phyloP scores from a whole-genome alignment of 2,113 vertebrate species.

The Panthera tigris region DNA sequence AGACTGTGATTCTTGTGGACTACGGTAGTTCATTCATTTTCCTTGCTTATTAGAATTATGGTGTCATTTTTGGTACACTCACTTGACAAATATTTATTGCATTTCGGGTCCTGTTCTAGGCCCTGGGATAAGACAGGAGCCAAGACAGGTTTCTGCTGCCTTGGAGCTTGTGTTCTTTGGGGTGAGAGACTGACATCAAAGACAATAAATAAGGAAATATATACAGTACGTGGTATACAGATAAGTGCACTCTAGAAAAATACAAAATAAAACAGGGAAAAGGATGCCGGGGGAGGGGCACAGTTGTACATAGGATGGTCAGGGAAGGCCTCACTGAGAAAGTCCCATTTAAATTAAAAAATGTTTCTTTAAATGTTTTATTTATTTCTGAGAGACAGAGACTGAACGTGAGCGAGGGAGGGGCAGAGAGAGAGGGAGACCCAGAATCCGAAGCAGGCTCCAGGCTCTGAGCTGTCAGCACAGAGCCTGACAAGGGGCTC shows the following conservation, averaged over 20 bases:
- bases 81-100: neutral
- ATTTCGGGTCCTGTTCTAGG: neutral
- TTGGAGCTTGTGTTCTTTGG: neutral
- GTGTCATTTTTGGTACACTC: neutral
- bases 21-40: neutral
- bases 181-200: neutral
- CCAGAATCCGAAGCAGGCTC: no score
- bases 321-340: neutral
- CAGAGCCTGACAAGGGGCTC: no score
- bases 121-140: neutral
- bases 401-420: no score
- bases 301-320: accelerated
- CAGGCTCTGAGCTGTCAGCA: no score
- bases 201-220: neutral
- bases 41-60: neutral
- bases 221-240: accelerated
- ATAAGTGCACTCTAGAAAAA: neutral
- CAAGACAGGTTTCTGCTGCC: neutral
- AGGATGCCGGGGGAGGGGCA: neutral
- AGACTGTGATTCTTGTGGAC: neutral
- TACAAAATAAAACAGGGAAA: no score
- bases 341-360: neutral
- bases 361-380: no score
- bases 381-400: no score
- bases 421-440: no score